Conservation (phyloP, 1,140 invertebrate genomes). For the Anoplolepis gracilipes region DNA sequence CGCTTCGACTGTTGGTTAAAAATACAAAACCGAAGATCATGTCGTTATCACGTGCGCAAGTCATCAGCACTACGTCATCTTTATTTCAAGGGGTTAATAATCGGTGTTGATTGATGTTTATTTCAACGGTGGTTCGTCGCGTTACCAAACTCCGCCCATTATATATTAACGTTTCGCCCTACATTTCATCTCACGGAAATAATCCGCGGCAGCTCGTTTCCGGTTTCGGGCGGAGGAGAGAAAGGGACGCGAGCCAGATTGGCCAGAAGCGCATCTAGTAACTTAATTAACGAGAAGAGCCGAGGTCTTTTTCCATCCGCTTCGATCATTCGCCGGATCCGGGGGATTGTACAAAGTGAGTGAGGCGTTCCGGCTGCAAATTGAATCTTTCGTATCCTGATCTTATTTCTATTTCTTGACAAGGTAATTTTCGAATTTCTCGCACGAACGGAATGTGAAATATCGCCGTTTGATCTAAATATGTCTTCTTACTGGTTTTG, state of each 20-base stretch:
- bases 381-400: constrained; percentile 53
- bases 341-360: constrained; percentile 52
- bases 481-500: too few relatives aligned
- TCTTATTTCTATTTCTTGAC: constrained; percentile 48
- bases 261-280: constrained; percentile 52
- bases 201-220: constrained; percentile 52
- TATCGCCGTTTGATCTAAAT: neutral
- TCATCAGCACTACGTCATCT: neutral
- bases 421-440: constrained; percentile 26
- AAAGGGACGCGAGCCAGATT: neutral
- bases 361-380: constrained; percentile 38
- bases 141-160: constrained; percentile 2
- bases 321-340: constrained; percentile 48
- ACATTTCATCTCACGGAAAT: constrained; percentile 52
- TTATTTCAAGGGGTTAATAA: constrained; percentile 33
- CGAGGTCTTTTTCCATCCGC: constrained; percentile 51
- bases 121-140: neutral
- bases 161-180: constrained; percentile 41
- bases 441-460: neutral
- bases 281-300: constrained; percentile 54
- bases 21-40: constrained; percentile 18
- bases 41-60: constrained; percentile 8
- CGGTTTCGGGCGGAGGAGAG: constrained; percentile 21
- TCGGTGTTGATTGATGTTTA: constrained; percentile 39
- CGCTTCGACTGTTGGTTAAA: neutral